Evolutionary conservation across 2,888 invertebrate genomes (phyloP), one percentile per base, ranked within the genome.

Genomic region (Mylabris sibirica): DNA sequence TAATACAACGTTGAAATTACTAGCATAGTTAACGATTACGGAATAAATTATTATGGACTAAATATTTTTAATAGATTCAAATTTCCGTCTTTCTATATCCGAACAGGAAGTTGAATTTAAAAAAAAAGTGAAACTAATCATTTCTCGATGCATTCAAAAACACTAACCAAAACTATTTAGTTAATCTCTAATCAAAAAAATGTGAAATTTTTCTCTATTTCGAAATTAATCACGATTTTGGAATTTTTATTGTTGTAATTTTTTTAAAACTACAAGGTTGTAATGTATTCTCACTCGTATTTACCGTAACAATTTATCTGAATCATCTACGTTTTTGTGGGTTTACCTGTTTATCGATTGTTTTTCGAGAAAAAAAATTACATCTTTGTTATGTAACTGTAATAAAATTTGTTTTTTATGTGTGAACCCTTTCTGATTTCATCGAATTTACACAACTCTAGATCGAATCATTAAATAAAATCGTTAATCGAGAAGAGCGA

Each of bases 51-150:
- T 49, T 64, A 66, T 49, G 59, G 30, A 64, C 66, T 64, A 61
- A 44, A 38, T 61, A 26, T 35, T 60, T 63, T 64, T 69, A 44
- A 53, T 53, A 24, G 24, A 67, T 59, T 61, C 34, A 34, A 62
- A 64, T 70, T 70, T 67, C 70, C 70, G 70, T 70, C 67, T 70
- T 70, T 70, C 65, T 63, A 69, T 61, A 59, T 66, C 67, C 59
- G 44, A 60, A 22, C 24, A 9, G 49, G 49, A 53, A 53, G n/a
- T 6, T 17, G 5, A 5, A 4, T 44, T 4, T 17, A 8, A 6
- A 12, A 3, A 5, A 17, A 69, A 69, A 66, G 66, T 69, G 69
- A 69, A 69, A 69, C 17, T 17, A 44, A 17, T 17, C 6, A n/a
- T 44, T 44, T 44, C 17, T 6, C 44, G 6, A 4, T 4, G 5